Conservation (phyloP, 2,113 vertebrate species). For the Ciconia maguari region DNA sequence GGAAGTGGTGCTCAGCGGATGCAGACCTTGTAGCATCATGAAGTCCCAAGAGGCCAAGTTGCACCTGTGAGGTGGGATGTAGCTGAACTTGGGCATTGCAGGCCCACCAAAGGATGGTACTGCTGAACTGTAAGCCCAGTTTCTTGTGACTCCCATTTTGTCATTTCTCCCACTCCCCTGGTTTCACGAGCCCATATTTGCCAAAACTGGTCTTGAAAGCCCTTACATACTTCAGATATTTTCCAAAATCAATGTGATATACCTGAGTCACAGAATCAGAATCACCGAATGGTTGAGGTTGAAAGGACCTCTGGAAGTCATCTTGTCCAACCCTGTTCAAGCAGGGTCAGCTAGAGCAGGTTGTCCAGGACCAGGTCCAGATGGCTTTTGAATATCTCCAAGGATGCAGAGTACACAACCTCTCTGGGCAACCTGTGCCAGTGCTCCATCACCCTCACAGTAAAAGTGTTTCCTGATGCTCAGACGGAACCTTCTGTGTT, state of each 20-base stretch:
- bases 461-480: not conserved
- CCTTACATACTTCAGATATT: not conserved
- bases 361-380: not conserved
- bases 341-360: not conserved
- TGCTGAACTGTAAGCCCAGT: not conserved
- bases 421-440: not conserved
- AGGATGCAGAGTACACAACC: not conserved
- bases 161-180: not conserved
- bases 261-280: not conserved
- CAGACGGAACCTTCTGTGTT: not conserved
- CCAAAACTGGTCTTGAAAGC: not conserved
- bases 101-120: accelerated
- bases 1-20: not conserved
- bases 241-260: not conserved
- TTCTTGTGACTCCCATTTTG: not conserved
- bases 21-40: not conserved
- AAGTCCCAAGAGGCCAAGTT: not conserved
- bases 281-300: not conserved
- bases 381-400: not conserved
- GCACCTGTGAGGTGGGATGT: accelerated
- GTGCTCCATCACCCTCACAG: not conserved
- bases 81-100: not conserved
- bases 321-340: not conserved
- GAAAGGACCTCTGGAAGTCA: not conserved
- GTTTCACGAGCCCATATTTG: not conserved